These are phyloP conservation scores for Siphlonurus alternatus DNA, from an alignment of 2,888 invertebrate genomes.

Conservation along the genomic window DNA sequence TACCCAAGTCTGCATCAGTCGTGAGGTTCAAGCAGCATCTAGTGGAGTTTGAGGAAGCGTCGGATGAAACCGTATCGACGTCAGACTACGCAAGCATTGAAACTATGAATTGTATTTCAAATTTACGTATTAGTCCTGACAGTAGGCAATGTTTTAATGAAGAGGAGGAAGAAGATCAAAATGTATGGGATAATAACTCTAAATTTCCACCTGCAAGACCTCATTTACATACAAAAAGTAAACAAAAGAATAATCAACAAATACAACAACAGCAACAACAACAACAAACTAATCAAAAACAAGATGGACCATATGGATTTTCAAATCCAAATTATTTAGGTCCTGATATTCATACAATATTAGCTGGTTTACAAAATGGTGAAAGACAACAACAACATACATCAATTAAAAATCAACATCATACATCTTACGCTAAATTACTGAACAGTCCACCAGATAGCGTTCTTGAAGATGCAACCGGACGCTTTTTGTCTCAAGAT, in stretches of 20 bases:
- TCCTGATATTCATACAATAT: conserved; percentile 35
- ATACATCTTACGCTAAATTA: conserved; percentile 27
- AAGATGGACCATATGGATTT: conserved; percentile 42
- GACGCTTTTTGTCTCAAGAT: conserved; percentile 18
- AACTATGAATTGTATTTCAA: conserved; percentile 32
- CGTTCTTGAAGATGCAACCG: conserved; percentile 34
- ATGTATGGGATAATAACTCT: not conserved
- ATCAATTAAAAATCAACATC: conserved; percentile 5
- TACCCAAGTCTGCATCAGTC: conserved; percentile 35
- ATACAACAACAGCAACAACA: too few species aligned
- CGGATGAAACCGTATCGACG: conserved; percentile 40
- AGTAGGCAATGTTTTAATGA: not conserved
- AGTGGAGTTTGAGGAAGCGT: conserved; percentile 33
- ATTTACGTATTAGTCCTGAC: not conserved
- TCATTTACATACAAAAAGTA: not conserved
- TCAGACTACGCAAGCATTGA: conserved; percentile 64
- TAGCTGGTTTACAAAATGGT: conserved; percentile 7
- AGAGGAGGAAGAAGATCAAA: not conserved
- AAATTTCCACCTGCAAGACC: not conserved
- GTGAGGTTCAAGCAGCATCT: conserved; percentile 34
- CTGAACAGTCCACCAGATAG: conserved; percentile 45
- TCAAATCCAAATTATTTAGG: conserved; percentile 62
- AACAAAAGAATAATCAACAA: not conserved
- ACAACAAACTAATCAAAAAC: too few species aligned
- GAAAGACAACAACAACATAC: conserved; percentile 4